A percentile compares a stretch with the other conserved stretches of the same genome.
Conservation (phyloP, 2,888 invertebrate genomes). For the Cephus spinipes region DNA sequence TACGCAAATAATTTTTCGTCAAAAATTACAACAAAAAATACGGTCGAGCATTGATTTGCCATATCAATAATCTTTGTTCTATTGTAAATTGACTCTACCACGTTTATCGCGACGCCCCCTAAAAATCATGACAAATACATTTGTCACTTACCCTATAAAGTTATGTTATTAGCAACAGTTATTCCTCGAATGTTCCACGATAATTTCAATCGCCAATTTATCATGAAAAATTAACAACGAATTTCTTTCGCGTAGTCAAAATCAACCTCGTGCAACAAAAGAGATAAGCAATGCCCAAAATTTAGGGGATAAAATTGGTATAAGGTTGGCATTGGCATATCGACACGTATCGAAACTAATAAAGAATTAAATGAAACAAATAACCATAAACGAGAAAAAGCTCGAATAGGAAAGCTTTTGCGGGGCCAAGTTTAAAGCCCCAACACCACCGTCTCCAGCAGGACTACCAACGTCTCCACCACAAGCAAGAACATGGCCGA, state of each 20-base stretch:
- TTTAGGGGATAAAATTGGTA: background rate
- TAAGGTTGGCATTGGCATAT: slow-evolving; percentile 8
- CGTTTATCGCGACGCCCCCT: no score
- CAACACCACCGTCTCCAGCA: background rate
- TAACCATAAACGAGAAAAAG: slow-evolving; percentile 32
- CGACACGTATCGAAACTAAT: slow-evolving; percentile 31
- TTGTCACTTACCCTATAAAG: background rate
- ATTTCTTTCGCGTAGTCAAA: background rate
- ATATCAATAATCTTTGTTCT: background rate
- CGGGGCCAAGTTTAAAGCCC: background rate
- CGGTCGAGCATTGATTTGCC: background rate
- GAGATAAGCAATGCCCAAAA: background rate
- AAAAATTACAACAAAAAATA: no score
- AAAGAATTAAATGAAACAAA: slow-evolving; percentile 41
- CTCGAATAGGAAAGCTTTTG: background rate
- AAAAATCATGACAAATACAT: no score
- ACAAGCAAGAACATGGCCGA: background rate
- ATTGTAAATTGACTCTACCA: background rate
- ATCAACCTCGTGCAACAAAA: background rate
- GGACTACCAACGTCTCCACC: background rate
- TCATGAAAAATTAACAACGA: background rate
- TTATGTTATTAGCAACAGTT: background rate
- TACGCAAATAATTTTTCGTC: no score
- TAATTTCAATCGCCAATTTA: background rate
- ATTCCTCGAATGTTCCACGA: background rate